Evolutionary conservation across 2,888 invertebrate genomes (phyloP).

Genomic region (Phasia obesa): DNA sequence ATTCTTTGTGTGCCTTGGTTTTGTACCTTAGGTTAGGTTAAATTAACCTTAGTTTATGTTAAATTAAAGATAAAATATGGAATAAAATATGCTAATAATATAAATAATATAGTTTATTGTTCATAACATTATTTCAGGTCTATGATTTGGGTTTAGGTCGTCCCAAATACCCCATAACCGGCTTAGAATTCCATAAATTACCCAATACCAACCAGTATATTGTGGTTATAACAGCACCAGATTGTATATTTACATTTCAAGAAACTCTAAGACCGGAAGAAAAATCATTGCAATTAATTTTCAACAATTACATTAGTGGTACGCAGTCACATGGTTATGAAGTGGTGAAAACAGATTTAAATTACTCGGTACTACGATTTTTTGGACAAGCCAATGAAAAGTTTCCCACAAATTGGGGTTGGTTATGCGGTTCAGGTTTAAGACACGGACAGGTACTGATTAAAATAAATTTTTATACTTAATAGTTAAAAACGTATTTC

Average conservation of each 20-base stretch:
- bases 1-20: no score
- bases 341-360: constrained; percentile 88
- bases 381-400: constrained; percentile 87
- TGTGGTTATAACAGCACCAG: constrained; percentile 92
- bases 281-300: constrained; percentile 84
- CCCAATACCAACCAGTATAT: constrained; percentile 89
- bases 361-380: constrained; percentile 91
- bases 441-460: constrained; percentile 88
- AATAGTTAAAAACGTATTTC: not conserved
- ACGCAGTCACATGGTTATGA: constrained; percentile 83
- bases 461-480: not conserved
- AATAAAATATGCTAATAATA: no score
- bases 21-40: no score
- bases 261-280: constrained; percentile 90
- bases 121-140: constrained; percentile 85
- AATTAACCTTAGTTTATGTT: no score
- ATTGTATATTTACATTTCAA: constrained; percentile 93
- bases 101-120: no score
- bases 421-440: constrained; percentile 93
- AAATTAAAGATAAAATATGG: no score
- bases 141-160: constrained; percentile 93
- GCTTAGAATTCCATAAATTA: constrained; percentile 91
- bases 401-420: constrained; percentile 91
- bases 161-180: constrained; percentile 90
- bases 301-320: constrained; percentile 76